Base-by-base conservation (phyloP, 1,140 invertebrate genomes). In the Carposina sasakii region DNA sequence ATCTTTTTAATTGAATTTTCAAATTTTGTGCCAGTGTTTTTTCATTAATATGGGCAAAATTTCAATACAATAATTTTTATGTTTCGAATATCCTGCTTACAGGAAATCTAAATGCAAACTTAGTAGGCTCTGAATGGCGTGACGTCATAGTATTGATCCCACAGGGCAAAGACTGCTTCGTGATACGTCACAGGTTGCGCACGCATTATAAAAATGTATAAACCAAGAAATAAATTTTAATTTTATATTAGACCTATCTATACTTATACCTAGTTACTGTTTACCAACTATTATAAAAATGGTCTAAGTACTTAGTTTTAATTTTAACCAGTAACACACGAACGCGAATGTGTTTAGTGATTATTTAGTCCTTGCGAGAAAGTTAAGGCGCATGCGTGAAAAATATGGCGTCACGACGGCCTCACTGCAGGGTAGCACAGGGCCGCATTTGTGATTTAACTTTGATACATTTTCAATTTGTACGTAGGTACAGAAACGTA, bases 101-200 rank as follows among this genome's bases (percentile, higher is more conserved):
- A 33, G 31, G 31, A 21, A 3, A n/a, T 17, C 20, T 6, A 21
- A 39, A 3, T 39, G 36, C 36, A 39, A 20, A 39, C 41, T 34
- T 43, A 20, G 24, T 17, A 47, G 41, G 42, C 53, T 47, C 55
- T 81, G 67, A 79, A 76, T 79, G 74, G 60, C 42, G 60, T 81
- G 77, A 81, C 77, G 77, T 82, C 77, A 82, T 64, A 15, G 50
- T 77, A 81, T 82, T 60, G 76, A 79, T 75, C 63, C 48, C 22
- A 55, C n/a, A n/a, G n/a, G n/a, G n/a, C n/a, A n/a, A n/a, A n/a
- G n/a, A 70, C 48, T 70, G 66, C 43, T 59, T 61, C 43, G 46
- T 55, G 51, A 23, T 47, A 49, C 36, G 50, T 44, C 31, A 56
- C 40, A 52, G 13, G 22, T 40, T 49, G 53, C 53, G 53, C 48